Percentiles rank a stretch among this genome's conserved stretches.
phyloP scores from a whole-genome alignment of 2,797 vertebrate genomes.

The Vespertilio murinus region DNA sequence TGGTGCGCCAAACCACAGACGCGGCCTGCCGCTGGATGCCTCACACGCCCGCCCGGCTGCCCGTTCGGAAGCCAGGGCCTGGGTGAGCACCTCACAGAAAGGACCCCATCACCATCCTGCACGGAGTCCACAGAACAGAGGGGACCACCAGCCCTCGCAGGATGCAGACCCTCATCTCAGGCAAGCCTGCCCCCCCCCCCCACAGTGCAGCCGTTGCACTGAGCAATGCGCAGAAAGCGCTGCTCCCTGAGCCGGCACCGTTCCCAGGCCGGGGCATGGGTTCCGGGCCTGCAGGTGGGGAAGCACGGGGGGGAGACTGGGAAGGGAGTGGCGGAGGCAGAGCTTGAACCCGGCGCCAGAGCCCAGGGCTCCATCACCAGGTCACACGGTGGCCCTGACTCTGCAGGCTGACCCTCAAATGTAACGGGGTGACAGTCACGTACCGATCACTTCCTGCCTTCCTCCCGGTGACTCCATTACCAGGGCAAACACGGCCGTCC shows the following conservation, averaged over 20 bases:
- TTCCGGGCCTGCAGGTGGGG: background rate
- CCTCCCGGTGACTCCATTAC: background rate
- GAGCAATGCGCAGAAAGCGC: background rate
- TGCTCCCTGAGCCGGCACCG: background rate
- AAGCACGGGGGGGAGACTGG: background rate
- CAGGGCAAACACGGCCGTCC: background rate
- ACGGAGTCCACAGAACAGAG: background rate
- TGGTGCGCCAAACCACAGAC: constrained; percentile 62
- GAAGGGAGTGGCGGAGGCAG: background rate
- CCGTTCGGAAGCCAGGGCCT: background rate
- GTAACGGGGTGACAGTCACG: background rate
- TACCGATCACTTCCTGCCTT: background rate
- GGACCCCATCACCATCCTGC: background rate
- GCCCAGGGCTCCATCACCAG: background rate
- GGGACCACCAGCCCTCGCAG: background rate
- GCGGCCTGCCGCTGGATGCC: constrained; percentile 54
- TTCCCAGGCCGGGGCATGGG: too few relatives aligned
- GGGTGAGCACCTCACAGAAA: background rate
- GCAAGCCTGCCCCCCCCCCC: background rate
- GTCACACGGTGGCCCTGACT: background rate
- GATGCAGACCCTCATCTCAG: background rate
- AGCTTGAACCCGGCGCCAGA: background rate
- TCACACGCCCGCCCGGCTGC: background rate
- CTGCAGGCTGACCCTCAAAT: background rate
- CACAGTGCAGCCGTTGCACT: background rate